A percentile compares a stretch with the other conserved stretches of the same genome.
phyloP scores from a whole-genome alignment of 1,140 invertebrate genomes.

The Chymomyza costata region DNA sequence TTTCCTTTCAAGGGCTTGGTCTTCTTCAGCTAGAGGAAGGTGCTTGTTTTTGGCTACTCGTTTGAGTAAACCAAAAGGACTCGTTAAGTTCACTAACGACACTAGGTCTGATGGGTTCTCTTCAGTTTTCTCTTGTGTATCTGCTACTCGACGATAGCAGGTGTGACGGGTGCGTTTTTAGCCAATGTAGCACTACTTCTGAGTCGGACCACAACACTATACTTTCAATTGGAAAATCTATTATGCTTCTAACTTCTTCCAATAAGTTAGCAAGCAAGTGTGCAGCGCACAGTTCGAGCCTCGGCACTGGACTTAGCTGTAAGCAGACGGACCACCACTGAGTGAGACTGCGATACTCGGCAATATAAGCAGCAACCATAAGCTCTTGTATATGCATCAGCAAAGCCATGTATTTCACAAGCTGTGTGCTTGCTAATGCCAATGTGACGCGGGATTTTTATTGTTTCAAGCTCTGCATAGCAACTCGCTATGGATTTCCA shows the following conservation, averaged over 20 bases:
- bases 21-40: background rate
- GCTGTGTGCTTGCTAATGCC: background rate
- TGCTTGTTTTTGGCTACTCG: background rate
- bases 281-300: constrained; percentile 66
- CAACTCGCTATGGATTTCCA: background rate
- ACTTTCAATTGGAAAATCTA: background rate
- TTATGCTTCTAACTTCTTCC: constrained; percentile 17
- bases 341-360: constrained; percentile 19
- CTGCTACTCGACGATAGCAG: constrained; percentile 27
- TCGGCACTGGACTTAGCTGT: constrained; percentile 68
- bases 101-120: constrained; percentile 63
- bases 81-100: constrained; percentile 12
- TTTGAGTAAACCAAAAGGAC: constrained; percentile 1
- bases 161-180: constrained; percentile 5
- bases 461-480: background rate
- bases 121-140: constrained; percentile 19
- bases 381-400: constrained; percentile 64
- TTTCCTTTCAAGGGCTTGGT: background rate
- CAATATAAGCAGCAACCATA: constrained; percentile 69
- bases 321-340: constrained; percentile 44
- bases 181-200: constrained; percentile 31
- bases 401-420: constrained; percentile 58
- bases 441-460: constrained; percentile 3
- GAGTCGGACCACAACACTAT: constrained; percentile 35
- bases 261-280: constrained; percentile 42